A percentile compares a stretch with the other conserved stretches of the same genome.
These are phyloP conservation scores for Paedocypris sp. DNA, from an alignment of 2,113 vertebrate species.

Conservation along the genomic window DNA sequence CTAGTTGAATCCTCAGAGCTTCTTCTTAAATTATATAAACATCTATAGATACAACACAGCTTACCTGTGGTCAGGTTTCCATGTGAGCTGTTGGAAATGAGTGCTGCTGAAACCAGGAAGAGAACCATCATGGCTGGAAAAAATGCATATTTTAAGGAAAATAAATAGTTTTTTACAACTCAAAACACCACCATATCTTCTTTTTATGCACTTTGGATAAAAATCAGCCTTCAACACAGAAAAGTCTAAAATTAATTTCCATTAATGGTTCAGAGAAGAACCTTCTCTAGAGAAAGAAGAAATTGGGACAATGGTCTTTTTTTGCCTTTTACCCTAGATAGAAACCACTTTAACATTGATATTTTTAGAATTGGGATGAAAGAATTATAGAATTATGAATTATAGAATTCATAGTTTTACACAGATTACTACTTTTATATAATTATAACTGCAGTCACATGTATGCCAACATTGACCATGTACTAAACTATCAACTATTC, in stretches of 20 bases:
- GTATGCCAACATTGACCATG: no score
- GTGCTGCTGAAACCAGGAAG: constrained; percentile 56
- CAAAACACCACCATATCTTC: background rate
- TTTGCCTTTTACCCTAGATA: no score
- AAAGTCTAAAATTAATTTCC: constrained; percentile 15
- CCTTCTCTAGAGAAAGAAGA: background rate
- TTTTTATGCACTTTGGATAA: background rate
- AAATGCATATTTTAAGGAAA: background rate
- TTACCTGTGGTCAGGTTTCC: constrained; percentile 59
- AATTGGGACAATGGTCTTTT: background rate
- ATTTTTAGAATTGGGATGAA: no score
- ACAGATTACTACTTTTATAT: no score
- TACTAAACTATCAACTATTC: no score
- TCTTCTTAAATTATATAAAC: no score
- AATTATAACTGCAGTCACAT: no score
- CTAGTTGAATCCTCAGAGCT: no score
- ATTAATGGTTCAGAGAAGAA: constrained; percentile 2
- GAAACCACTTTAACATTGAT: no score
- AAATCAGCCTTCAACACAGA: background rate
- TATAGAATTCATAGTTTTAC: no score
- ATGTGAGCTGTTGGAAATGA: constrained; percentile 48
- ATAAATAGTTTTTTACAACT: background rate
- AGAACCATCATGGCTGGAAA: constrained; percentile 61
- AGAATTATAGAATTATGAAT: no score
- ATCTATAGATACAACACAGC: constrained; percentile 12